phyloP scores from a whole-genome alignment of 2,888 invertebrate species.

The Phoronis australis region DNA sequence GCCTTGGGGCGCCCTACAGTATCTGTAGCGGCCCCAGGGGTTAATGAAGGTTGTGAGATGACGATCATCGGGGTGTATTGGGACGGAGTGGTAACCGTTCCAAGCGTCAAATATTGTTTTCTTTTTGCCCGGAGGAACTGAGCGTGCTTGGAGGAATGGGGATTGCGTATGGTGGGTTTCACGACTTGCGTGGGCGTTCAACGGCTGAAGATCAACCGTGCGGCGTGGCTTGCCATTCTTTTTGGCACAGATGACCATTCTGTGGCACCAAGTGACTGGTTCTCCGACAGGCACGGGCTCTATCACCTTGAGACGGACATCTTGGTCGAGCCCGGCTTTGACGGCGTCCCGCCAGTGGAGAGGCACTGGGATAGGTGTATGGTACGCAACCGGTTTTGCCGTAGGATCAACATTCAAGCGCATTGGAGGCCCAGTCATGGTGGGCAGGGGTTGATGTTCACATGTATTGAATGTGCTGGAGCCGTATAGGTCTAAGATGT shows the following conservation, averaged over 20 bases:
- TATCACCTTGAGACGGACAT: conserved; percentile 13
- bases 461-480: conserved; percentile 17
- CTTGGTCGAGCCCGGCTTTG: conserved; percentile 11
- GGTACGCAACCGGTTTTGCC: conserved; percentile 10
- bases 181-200: conserved; percentile 16
- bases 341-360: conserved; percentile 14
- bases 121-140: conserved; percentile 16
- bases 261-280: conserved; percentile 19
- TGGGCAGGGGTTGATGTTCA: conserved; percentile 9
- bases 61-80: conserved; percentile 15
- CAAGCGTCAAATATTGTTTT: conserved; percentile 22
- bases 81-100: no score
- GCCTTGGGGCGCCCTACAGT: conserved; percentile 14
- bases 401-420: conserved; percentile 11
- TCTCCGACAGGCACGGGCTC: conserved; percentile 10
- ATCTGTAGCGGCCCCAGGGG: conserved; percentile 19
- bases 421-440: conserved; percentile 14
- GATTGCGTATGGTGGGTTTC: conserved; percentile 23
- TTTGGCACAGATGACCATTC: conserved; percentile 18
- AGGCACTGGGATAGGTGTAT: conserved; percentile 13
- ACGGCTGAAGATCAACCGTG: conserved; percentile 15
- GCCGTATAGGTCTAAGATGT: conserved; percentile 8
- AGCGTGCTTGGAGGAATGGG: conserved; percentile 21
- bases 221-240: no score
- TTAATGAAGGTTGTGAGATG: conserved; percentile 18